Percentiles rank a stretch among this genome's conserved stretches.
Evolutionary conservation across 2,888 invertebrate genomes (phyloP).

Genomic region (Stenichneumon culpator): DNA sequence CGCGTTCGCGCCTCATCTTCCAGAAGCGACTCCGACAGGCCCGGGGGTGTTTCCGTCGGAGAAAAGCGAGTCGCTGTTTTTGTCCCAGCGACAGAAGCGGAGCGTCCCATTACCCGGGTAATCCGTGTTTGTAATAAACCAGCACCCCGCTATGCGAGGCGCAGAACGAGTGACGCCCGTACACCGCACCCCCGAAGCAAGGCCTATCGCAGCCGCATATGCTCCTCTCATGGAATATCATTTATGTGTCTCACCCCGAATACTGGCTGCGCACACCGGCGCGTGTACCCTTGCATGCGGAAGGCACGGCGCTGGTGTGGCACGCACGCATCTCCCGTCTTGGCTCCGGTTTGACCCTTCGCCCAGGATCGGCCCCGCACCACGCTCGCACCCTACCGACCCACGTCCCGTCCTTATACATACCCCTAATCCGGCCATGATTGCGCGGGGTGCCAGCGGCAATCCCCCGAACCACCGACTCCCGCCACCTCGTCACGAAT

Average conservation of each 20-base stretch:
- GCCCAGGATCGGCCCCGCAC: constrained; percentile 20
- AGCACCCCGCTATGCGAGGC: constrained; percentile 81
- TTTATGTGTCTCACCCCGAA: constrained; percentile 81
- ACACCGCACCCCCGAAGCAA: constrained; percentile 67
- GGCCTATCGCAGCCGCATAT: constrained; percentile 82
- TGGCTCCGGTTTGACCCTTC: constrained; percentile 74
- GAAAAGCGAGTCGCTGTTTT: constrained; percentile 21
- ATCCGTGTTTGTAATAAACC: constrained; percentile 85
- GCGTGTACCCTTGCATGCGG: constrained; percentile 18
- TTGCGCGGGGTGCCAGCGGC: constrained; percentile 76
- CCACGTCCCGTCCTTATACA: constrained; percentile 76
- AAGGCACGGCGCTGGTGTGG: constrained; percentile 4
- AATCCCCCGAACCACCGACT: constrained; percentile 54
- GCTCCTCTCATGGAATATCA: constrained; percentile 84
- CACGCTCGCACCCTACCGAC: constrained; percentile 67
- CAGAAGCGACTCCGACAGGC: too few species aligned
- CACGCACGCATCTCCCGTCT: constrained; percentile 54
- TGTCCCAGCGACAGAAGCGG: constrained; percentile 76
- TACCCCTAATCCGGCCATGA: constrained; percentile 83
- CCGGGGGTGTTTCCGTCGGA: too few species aligned
- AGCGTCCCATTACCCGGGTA: constrained; percentile 84
- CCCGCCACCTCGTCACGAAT: constrained; percentile 67
- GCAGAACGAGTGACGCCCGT: constrained; percentile 69
- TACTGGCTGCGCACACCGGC: constrained; percentile 25
- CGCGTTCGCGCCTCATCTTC: too few species aligned